A percentile compares a stretch with the other conserved stretches of the same genome.
Conservation (phyloP, 1,140 invertebrate genomes). For the Leptinotarsa texana region DNA sequence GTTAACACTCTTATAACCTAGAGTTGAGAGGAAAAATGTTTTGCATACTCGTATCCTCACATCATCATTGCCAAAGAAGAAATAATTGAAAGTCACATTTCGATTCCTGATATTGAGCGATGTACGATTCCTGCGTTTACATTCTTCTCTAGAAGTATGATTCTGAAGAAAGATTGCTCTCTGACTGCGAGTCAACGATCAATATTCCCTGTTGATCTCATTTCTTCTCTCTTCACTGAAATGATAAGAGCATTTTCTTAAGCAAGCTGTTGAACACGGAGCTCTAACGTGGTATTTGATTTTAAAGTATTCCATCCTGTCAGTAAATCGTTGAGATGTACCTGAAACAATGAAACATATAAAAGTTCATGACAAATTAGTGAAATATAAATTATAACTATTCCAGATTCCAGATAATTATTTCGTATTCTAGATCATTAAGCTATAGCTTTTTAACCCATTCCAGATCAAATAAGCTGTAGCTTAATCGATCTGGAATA, state of each 20-base stretch:
- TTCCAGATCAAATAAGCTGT: too few species aligned
- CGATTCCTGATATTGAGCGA: background rate
- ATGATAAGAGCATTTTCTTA: background rate
- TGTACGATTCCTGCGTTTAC: background rate
- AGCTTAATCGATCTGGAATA: too few species aligned
- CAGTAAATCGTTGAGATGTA: too few species aligned
- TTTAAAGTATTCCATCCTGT: too few species aligned
- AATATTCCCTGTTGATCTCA: slow-evolving; percentile 1
- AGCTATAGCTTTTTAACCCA: too few species aligned
- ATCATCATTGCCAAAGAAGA: background rate
- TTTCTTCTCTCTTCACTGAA: background rate
- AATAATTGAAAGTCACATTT: slow-evolving; percentile 6
- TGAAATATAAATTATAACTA: too few species aligned
- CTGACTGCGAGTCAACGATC: background rate
- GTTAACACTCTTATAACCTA: background rate
- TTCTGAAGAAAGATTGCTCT: background rate
- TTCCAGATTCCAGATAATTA: too few species aligned
- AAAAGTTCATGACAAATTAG: too few species aligned
- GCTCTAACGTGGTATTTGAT: background rate
- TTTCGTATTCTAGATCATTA: too few species aligned
- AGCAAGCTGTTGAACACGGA: background rate
- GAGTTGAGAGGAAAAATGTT: background rate
- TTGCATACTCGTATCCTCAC: background rate
- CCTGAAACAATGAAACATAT: too few species aligned
- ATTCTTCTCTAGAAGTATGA: background rate